Evolutionary conservation across 2,113 vertebrate genomes (phyloP), one percentile per base, ranked within the genome.

Genomic region (Tetrax tetrax): DNA sequence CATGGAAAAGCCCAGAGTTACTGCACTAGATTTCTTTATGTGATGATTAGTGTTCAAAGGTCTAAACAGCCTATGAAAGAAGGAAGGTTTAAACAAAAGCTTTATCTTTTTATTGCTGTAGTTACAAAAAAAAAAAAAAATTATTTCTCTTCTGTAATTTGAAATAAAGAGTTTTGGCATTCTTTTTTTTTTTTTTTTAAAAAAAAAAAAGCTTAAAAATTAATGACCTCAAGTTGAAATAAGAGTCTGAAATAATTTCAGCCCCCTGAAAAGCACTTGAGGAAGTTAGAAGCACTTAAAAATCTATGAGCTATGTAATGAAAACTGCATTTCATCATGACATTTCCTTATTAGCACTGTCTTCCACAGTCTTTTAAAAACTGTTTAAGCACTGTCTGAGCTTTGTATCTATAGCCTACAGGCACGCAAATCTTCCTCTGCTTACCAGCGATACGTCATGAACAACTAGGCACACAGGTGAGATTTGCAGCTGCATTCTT

Each of bases 241-340:
- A 71, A 71, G 21, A 68, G 29, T 9, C 74, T 79, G 19, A 35
- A 96, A 93, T 85, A 69, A 91, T 91, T 93, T 87, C 70, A 89
- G 35, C 6, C 19, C 33, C 25, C 35, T 79, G 53, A 89, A 84
- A 89, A 82, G 53, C 27, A 33, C 89, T 71, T 87, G 65, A 70
- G 68, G 57, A 96, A 93, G 65, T 45, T 89, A 84, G 10, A 89
- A 87, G 43, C 61, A 69, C 65, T 95, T 82, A 85, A 96, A 96
- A 93, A 93, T 53, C 87, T 84, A 76, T 91, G 65, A 72, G 53
- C 53, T 96, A 89, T 50, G 31, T 91, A 92, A 92, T 82, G 87
- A 93, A 93, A 96, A 86, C 64, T 59, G 81, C 87, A 91, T 95
- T 96, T 96, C 89, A 85, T 59, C 23, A 57, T 69, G 81, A 75